Percentiles rank a stretch among this genome's conserved stretches.
These are phyloP conservation scores for Conus canariensis DNA, from an alignment of 2,888 invertebrate species.

Conservation along the genomic window DNA sequence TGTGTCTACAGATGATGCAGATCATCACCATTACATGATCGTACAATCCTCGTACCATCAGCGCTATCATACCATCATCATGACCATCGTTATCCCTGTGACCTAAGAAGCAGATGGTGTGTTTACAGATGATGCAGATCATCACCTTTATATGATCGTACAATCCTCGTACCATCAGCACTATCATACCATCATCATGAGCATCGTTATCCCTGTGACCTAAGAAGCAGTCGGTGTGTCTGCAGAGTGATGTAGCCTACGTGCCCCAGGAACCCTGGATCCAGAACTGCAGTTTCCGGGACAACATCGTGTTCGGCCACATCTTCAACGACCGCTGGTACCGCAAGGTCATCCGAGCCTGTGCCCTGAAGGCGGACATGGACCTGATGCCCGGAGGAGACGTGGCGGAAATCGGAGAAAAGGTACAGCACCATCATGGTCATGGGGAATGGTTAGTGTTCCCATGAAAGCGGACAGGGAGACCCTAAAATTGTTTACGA, in stretches of 20 bases:
- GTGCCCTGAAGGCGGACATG: slow-evolving; percentile 49
- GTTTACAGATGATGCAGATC: too few relatives aligned
- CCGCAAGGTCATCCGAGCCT: slow-evolving; percentile 46
- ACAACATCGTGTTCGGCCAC: slow-evolving; percentile 49
- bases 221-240: neutral
- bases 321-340: slow-evolving; percentile 41
- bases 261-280: slow-evolving; percentile 53
- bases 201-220: neutral
- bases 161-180: neutral
- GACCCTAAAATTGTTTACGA: too few relatives aligned
- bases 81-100: neutral
- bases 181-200: neutral
- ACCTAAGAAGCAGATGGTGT: too few relatives aligned
- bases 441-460: too few relatives aligned
- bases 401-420: slow-evolving; percentile 52
- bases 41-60: neutral
- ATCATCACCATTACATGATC: too few relatives aligned
- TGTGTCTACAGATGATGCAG: too few relatives aligned
- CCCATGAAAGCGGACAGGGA: too few relatives aligned
- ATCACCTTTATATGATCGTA: neutral
- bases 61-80: neutral
- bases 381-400: slow-evolving; percentile 50
- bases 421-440: slow-evolving; percentile 33
- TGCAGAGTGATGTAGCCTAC: slow-evolving; percentile 48
- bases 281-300: slow-evolving; percentile 47